Conservation (phyloP, 2,113 vertebrate species). For the Stegostoma tigrinum region DNA sequence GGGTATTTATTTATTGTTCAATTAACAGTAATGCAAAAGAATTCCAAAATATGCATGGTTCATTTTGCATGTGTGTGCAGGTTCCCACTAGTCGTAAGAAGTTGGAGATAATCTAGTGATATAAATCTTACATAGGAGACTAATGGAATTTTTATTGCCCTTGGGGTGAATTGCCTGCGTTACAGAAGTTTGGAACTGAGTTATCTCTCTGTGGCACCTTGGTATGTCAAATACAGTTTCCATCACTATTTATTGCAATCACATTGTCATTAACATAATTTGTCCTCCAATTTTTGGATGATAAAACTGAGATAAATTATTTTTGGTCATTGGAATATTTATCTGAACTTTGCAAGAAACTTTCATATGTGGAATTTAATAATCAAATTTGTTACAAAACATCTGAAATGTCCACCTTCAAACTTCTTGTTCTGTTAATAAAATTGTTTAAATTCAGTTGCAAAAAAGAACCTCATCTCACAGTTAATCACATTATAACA, state of each 20-base stretch:
- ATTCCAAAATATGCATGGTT: not conserved
- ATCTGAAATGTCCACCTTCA: not conserved
- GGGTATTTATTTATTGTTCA: not conserved
- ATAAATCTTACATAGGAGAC: not conserved
- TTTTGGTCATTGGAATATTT: not conserved
- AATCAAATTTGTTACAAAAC: not conserved
- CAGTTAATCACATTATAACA: not conserved
- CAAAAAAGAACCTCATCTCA: not conserved
- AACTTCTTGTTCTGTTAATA: not conserved
- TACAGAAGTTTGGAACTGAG: not conserved
- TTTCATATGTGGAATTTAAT: not conserved
- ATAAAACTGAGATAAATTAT: not conserved
- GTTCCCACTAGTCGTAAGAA: not conserved
- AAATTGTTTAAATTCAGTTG: not conserved
- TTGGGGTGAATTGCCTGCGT: not conserved
- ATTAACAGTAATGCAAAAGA: not conserved
- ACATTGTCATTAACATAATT: not conserved
- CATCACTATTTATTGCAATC: not conserved
- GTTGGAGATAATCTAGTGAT: not conserved
- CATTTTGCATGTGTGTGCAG: not conserved
- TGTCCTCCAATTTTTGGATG: not conserved
- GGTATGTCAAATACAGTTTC: not conserved
- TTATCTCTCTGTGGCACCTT: not conserved
- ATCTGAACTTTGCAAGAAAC: not conserved
- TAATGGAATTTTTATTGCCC: not conserved